Evolutionary conservation across 2,888 invertebrate genomes (phyloP).

Genomic region (Polydrusus tereticollis): DNA sequence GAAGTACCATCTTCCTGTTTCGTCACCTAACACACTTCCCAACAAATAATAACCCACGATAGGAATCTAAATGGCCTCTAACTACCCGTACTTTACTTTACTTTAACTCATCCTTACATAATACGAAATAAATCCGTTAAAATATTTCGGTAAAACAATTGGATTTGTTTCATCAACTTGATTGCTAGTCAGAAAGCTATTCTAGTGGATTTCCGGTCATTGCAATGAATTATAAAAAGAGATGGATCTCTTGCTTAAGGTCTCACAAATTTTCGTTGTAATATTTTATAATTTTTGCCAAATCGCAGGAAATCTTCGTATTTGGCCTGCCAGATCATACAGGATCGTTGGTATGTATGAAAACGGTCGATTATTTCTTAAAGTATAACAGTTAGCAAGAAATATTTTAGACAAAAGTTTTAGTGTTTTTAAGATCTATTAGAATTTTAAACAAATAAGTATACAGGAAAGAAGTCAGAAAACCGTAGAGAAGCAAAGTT

Average conservation of each 20-base stretch:
- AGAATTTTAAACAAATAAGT: too few relatives aligned
- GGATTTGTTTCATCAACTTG: slow-evolving; percentile 46
- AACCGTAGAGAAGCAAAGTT: too few relatives aligned
- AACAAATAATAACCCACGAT: slow-evolving; percentile 35
- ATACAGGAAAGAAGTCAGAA: too few relatives aligned
- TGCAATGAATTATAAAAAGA: slow-evolving; percentile 34
- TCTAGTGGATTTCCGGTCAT: slow-evolving; percentile 45
- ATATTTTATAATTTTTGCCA: too few relatives aligned
- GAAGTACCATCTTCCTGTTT: slow-evolving; percentile 12
- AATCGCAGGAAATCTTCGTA: too few relatives aligned
- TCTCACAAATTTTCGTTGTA: slow-evolving; percentile 13
- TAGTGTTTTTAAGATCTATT: too few relatives aligned
- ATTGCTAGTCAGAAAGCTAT: slow-evolving; percentile 42
- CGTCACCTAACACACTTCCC: slow-evolving; percentile 14
- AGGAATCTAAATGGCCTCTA: slow-evolving; percentile 42
- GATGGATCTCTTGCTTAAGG: slow-evolving; percentile 35
- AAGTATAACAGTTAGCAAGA: too few relatives aligned
- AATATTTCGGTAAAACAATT: slow-evolving; percentile 48
- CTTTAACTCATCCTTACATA: slow-evolving; percentile 24
- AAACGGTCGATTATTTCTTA: too few relatives aligned
- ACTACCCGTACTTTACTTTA: slow-evolving; percentile 24
- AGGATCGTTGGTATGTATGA: too few relatives aligned
- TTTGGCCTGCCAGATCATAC: too few relatives aligned
- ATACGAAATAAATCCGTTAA: slow-evolving; percentile 37
- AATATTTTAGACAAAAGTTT: too few relatives aligned